A percentile compares a stretch with the other conserved stretches of the same genome.
These are phyloP conservation scores for Crossaster papposus DNA, from an alignment of 53 echinoderm and acorn worm genomes.

Conservation along the genomic window DNA sequence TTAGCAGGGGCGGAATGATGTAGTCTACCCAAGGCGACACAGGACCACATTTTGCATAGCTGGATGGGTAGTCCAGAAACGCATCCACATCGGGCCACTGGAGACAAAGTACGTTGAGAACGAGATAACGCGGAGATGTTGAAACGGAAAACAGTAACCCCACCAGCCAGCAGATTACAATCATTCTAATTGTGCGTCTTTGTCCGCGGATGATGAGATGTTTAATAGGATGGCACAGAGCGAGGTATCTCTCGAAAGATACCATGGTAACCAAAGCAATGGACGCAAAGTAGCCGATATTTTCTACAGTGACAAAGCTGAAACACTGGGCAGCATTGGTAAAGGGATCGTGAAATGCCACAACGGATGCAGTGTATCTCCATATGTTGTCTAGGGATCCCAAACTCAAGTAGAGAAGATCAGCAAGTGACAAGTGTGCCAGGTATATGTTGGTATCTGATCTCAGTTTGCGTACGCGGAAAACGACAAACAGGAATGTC, in stretches of 20 bases:
- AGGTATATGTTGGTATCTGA: conserved; percentile 68
- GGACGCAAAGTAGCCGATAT: conserved; percentile 44
- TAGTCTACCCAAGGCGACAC: neutral
- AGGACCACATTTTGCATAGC: neutral
- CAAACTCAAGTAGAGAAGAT: conserved; percentile 52
- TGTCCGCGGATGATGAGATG: conserved; percentile 55
- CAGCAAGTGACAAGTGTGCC: conserved; percentile 55
- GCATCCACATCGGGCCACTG: neutral
- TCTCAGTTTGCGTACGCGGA: conserved; percentile 56
- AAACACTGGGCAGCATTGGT: neutral
- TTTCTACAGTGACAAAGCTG: neutral
- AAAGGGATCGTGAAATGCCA: neutral
- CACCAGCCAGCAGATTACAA: conserved; percentile 48
- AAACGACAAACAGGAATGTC: conserved; percentile 60
- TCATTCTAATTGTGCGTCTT: conserved; percentile 46
- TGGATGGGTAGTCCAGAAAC: neutral
- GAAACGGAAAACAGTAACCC: conserved; percentile 32
- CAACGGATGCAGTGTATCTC: conserved; percentile 8
- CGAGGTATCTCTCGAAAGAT: conserved; percentile 65
- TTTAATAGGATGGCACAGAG: conserved; percentile 66
- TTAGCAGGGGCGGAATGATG: neutral
- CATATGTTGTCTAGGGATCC: neutral
- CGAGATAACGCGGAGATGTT: neutral
- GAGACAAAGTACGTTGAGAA: neutral
- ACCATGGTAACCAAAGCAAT: conserved; percentile 51